These are phyloP conservation scores for Pangasianodon hypophthalmus DNA, from an alignment of 2,113 vertebrate species.

Conservation along the genomic window DNA sequence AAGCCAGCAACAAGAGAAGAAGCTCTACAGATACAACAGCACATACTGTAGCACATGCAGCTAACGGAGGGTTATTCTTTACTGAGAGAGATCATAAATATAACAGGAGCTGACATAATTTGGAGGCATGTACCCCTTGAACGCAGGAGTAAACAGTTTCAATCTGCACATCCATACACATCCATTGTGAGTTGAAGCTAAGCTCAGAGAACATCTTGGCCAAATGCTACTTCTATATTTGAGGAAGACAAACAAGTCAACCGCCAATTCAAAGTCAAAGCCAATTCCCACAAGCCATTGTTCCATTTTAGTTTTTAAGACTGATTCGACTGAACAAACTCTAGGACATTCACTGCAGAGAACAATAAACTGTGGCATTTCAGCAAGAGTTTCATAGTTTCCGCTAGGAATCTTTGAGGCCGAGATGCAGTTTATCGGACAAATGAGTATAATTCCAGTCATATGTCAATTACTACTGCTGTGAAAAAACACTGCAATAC, in stretches of 20 bases:
- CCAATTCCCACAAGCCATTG: neutral
- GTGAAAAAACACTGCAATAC: no score
- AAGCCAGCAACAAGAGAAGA: neutral
- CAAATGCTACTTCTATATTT: slow-evolving; percentile 28
- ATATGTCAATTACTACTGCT: no score
- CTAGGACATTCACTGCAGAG: neutral
- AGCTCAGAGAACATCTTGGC: neutral
- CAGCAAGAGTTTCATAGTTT: neutral
- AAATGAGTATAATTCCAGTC: no score
- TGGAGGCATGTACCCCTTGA: neutral
- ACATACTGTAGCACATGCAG: neutral
- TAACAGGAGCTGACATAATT: neutral
- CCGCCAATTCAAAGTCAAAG: no score
- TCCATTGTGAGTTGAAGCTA: neutral
- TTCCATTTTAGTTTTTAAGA: neutral
- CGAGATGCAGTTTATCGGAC: neutral
- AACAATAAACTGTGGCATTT: neutral
- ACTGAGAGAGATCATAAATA: neutral
- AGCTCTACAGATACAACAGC: neutral
- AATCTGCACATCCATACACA: slow-evolving; percentile 1
- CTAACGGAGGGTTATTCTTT: neutral
- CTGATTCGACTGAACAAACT: neutral
- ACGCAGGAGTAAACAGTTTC: neutral
- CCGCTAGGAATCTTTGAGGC: neutral
- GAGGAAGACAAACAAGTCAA: neutral